phyloP scores from a whole-genome alignment of 2,888 invertebrate genomes.

The Ichneumoninae sp. region DNA sequence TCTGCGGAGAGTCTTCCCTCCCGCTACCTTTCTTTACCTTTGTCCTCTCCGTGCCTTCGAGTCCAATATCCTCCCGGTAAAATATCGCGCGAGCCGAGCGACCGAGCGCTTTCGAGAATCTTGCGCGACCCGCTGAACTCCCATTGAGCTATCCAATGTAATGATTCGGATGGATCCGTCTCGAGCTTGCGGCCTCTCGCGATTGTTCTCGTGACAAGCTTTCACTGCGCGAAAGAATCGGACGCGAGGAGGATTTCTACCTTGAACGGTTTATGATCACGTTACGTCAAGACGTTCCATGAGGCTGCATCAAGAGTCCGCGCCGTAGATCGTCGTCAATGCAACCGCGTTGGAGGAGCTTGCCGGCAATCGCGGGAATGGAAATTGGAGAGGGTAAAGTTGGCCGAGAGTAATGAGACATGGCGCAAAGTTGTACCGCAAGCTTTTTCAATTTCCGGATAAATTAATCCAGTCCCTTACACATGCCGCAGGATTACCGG shows the following conservation, averaged over 20 bases:
- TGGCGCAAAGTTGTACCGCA: neutral
- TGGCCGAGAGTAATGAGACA: neutral
- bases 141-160: neutral
- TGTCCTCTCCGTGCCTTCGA: conserved; percentile 9
- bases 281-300: neutral
- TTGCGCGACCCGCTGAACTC: neutral
- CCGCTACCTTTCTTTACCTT: conserved; percentile 26
- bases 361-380: neutral
- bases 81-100: conserved; percentile 9
- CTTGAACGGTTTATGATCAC: neutral
- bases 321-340: neutral
- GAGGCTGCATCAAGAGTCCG: neutral
- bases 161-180: neutral
- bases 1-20: conserved; percentile 13
- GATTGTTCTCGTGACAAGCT: conserved; percentile 1
- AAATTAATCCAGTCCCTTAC: neutral
- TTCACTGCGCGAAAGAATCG: neutral
- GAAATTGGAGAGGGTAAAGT: neutral
- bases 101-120: conserved; percentile 25
- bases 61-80: conserved; percentile 39
- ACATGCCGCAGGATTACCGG: neutral
- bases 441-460: neutral
- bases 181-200: neutral
- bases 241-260: neutral
- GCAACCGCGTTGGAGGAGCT: neutral